phyloP scores from a whole-genome alignment of 2,797 vertebrate genomes.

The Philypnodon macrostomus region DNA sequence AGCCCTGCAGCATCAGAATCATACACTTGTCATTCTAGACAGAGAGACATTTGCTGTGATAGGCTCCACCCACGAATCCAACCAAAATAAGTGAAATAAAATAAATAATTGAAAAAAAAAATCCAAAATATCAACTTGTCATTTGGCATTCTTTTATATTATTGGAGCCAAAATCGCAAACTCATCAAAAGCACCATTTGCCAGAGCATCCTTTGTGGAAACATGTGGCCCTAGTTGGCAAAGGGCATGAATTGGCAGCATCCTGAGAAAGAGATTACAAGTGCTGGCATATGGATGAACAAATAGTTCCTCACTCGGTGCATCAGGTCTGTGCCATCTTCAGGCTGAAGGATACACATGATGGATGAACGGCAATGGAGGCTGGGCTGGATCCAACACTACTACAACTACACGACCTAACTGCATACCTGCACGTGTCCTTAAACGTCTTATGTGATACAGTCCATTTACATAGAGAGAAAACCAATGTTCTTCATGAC shows the following conservation, averaged over 20 bases:
- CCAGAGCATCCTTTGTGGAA: conserved; percentile 78
- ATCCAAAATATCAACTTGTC: too few relatives aligned
- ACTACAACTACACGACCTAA: too few relatives aligned
- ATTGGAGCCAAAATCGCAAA: conserved; percentile 57
- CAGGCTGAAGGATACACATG: conserved; percentile 82
- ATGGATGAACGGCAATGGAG: conserved; percentile 77
- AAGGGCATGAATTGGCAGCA: conserved; percentile 84
- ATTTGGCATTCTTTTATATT: conserved; percentile 20
- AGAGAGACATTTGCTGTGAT: too few relatives aligned
- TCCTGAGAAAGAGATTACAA: conserved; percentile 87
- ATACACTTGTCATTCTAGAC: too few relatives aligned
- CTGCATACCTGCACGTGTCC: too few relatives aligned
- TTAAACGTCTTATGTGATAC: too few relatives aligned
- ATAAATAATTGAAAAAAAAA: too few relatives aligned
- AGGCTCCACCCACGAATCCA: too few relatives aligned
- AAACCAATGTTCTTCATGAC: too few relatives aligned
- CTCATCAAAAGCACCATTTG: conserved; percentile 56
- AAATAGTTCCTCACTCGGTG: conserved; percentile 86
- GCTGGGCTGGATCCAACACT: conserved; percentile 82
- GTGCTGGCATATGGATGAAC: conserved; percentile 94
- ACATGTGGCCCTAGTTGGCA: conserved; percentile 81
- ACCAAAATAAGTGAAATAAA: too few relatives aligned
- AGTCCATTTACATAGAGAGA: too few relatives aligned
- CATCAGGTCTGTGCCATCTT: conserved; percentile 93
- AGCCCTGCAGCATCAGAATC: too few relatives aligned